phyloP scores from a whole-genome alignment of 2,113 vertebrate species.

The Trachemys scripta region DNA sequence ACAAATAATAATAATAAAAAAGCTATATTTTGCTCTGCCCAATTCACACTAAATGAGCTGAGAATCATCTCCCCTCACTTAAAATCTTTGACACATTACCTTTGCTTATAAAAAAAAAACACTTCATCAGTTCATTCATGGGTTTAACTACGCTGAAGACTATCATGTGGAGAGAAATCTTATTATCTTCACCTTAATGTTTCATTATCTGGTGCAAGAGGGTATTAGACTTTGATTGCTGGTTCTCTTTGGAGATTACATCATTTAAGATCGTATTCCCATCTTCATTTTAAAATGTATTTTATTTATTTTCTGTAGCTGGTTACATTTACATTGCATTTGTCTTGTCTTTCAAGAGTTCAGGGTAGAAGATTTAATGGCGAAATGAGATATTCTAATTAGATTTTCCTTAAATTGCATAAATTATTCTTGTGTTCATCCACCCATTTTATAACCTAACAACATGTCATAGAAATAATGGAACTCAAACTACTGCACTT shows the following conservation, averaged over 20 bases:
- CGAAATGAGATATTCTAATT: slow-evolving; percentile 12
- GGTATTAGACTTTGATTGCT: slow-evolving; percentile 69
- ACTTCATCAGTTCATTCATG: slow-evolving; percentile 60
- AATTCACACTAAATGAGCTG: not conserved
- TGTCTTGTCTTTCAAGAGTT: slow-evolving; percentile 24
- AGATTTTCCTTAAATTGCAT: not conserved
- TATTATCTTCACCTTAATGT: slow-evolving; percentile 70
- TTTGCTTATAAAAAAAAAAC: slow-evolving; percentile 62
- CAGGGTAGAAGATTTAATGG: not conserved
- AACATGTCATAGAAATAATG: not conserved
- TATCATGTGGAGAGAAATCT: slow-evolving; percentile 67
- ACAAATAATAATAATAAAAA: not conserved
- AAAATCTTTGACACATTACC: slow-evolving; percentile 66
- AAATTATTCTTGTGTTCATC: not conserved
- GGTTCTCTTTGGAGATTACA: slow-evolving; percentile 61
- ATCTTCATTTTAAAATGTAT: slow-evolving; percentile 48
- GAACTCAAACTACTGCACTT: not conserved
- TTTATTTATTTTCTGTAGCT: not conserved
- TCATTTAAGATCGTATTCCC: slow-evolving; percentile 54
- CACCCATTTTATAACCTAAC: not conserved
- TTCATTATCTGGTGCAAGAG: slow-evolving; percentile 68
- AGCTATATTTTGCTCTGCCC: not conserved
- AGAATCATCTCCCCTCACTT: not conserved
- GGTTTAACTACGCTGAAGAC: slow-evolving; percentile 62
- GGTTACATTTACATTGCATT: not conserved